Conservation (phyloP, 2,888 invertebrate genomes). For the Zygothrica quintamaculata region DNA sequence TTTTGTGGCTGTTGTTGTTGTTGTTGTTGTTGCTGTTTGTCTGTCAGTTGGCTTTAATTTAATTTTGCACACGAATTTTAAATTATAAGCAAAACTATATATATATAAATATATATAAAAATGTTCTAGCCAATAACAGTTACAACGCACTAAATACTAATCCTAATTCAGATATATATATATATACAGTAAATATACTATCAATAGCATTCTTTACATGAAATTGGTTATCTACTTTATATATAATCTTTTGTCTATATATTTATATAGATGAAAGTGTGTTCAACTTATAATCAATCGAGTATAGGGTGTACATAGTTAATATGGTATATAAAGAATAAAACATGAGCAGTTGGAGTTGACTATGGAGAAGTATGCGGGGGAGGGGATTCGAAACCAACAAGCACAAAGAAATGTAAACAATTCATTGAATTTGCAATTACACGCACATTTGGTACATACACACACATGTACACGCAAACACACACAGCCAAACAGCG, state of each 20-base stretch:
- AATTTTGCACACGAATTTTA: conserved; percentile 79
- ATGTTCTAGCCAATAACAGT: too few relatives aligned
- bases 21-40: conserved; percentile 40
- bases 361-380: conserved; percentile 10
- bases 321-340: conserved; percentile 48
- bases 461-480: conserved; percentile 37
- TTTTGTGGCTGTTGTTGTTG: conserved; percentile 18
- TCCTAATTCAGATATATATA: too few relatives aligned
- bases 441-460: conserved; percentile 81
- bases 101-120: too few relatives aligned
- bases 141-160: too few relatives aligned
- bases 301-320: conserved; percentile 26
- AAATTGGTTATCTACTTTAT: too few relatives aligned
- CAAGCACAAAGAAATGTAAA: conserved; percentile 81
- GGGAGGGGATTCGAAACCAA: conserved; percentile 48
- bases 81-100: conserved; percentile 66
- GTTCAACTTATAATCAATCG: neutral
- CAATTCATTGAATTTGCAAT: conserved; percentile 82
- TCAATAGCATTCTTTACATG: too few relatives aligned
- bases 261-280: too few relatives aligned
- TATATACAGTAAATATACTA: too few relatives aligned
- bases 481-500: conserved; percentile 36
- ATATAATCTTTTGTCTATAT: too few relatives aligned
- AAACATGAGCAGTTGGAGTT: conserved; percentile 56
- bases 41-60: conserved; percentile 78